phyloP scores from a whole-genome alignment of 2,797 vertebrate species.

The Gymnodraco acuticeps region DNA sequence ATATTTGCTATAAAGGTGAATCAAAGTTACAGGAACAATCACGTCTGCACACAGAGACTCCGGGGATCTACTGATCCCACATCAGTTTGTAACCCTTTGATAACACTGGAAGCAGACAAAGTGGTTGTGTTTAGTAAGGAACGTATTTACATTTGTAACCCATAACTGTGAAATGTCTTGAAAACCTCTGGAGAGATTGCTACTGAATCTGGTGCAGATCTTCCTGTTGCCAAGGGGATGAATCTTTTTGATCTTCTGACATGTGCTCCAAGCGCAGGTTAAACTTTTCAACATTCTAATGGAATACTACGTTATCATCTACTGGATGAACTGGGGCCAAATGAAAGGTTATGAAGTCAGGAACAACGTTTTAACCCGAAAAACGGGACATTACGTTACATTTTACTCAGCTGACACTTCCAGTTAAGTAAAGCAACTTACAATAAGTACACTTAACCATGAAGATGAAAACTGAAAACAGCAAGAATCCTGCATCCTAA shows the following conservation, averaged over 20 bases:
- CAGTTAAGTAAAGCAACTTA: no score
- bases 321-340: neutral
- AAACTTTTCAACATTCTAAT: no score
- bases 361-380: no score
- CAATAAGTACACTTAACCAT: no score
- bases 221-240: neutral
- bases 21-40: constrained; percentile 62
- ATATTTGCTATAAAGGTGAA: constrained; percentile 67
- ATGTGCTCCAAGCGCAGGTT: neutral
- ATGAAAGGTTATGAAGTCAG: no score
- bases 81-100: constrained; percentile 66
- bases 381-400: no score
- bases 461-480: no score
- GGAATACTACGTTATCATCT: neutral
- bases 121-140: constrained; percentile 37
- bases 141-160: constrained; percentile 8
- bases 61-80: constrained; percentile 59
- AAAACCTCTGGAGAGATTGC: no score
- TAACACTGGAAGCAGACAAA: constrained; percentile 48
- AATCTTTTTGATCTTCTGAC: neutral
- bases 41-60: constrained; percentile 38
- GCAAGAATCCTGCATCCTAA: no score
- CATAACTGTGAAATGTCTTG: neutral
- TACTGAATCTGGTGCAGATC: neutral
- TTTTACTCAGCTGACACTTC: no score